Percentiles rank a stretch among this genome's conserved stretches.
Evolutionary conservation across 1,140 invertebrate genomes (phyloP).

Genomic region (Lepidurus packardi): DNA sequence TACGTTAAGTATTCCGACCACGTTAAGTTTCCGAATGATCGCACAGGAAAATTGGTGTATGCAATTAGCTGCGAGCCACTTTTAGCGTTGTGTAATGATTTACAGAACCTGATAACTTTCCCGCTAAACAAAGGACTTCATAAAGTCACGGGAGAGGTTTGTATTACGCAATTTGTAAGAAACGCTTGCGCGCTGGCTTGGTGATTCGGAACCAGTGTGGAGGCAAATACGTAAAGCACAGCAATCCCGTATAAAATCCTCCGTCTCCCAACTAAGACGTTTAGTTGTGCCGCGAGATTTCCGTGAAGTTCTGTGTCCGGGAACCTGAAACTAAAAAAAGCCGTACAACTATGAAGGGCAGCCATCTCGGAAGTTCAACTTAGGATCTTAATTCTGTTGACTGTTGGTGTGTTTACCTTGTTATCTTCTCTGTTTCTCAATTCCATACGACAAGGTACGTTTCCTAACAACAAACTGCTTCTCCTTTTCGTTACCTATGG

Average conservation of each 20-base stretch:
- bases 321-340: too few relatives aligned
- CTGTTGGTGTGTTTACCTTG: too few relatives aligned
- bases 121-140: neutral
- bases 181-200: neutral
- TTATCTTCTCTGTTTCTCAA: too few relatives aligned
- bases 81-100: too few relatives aligned
- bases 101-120: neutral
- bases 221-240: neutral
- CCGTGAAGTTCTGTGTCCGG: neutral
- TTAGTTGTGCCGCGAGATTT: neutral
- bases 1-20: too few relatives aligned
- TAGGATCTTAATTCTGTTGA: too few relatives aligned
- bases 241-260: constrained; percentile 10
- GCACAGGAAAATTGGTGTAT: too few relatives aligned
- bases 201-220: neutral
- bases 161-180: neutral
- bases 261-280: neutral
- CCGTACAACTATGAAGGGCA: too few relatives aligned
- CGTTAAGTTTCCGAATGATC: too few relatives aligned
- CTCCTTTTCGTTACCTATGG: neutral
- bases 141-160: neutral
- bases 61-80: too few relatives aligned
- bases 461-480: neutral
- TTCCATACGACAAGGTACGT: neutral
- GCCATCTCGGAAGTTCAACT: too few relatives aligned